Base-by-base conservation (phyloP, 1,140 invertebrate species). In the Drosophila equinoxialis region DNA sequence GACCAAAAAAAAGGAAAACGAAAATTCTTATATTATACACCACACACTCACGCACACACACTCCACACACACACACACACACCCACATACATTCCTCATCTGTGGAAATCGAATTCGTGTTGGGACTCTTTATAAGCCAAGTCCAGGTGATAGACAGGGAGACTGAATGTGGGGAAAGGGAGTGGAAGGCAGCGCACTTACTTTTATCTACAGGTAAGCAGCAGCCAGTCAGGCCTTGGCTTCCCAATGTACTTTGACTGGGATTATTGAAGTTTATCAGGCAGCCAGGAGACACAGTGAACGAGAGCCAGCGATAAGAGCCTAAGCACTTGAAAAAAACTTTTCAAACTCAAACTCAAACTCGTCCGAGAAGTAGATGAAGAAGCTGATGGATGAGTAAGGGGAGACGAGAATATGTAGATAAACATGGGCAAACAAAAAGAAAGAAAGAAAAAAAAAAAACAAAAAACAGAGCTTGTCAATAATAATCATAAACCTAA, bases 231-330 rank as follows among this genome's bases (percentile, higher is more conserved):
- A 51, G 17, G 45, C 45, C 17, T 51, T 23, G 45, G 45, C 45
- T 51, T 51, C 10, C 45, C 71, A 74, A 30, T 79, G 72, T 71
- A 66, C 64, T 77, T 64, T 61, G 65, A 14, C 60, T 60, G 20
- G 83, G 83, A 89, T 87, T 87, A 87, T 87, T 89, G 76, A 82
- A 87, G 83, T 87, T 87, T 89, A 84, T 87, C 84, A 80, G 84
- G 72, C 76, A 77, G 68, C 69, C 79, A 79, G 84, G 69, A 51
- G 61, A 13, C 13, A 37, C 6, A 30, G 14, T 13, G 5, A 13
- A 3, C 7, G 45, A 17, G 45, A 65, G 75, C 39, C 3, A 78
- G 84, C 83, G 83, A 86, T 86, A 86, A 86, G 86, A 84, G 83
- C 80, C 73, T 84, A 89, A 86, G 80, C 84, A 84, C 83, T 86